Evolutionary conservation across 2,797 vertebrate species (phyloP).

Genomic region (Lepidocolaptes lacrymiger): DNA sequence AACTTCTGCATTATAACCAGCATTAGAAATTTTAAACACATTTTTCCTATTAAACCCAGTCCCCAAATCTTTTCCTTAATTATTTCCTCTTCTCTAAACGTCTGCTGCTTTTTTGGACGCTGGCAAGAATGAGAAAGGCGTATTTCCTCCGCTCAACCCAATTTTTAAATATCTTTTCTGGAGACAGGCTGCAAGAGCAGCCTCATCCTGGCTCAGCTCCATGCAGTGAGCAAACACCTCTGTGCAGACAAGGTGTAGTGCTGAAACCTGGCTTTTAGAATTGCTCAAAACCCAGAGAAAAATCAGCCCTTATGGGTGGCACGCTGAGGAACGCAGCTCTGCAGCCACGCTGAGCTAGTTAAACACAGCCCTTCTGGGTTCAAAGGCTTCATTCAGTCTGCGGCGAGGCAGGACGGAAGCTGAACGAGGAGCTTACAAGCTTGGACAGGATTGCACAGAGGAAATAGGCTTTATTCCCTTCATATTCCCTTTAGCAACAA

Average conservation of each 20-base stretch:
- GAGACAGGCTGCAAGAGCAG: neutral
- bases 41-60: neutral
- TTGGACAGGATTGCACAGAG: slow-evolving; percentile 1
- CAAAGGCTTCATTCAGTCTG: slow-evolving; percentile 29
- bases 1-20: neutral
- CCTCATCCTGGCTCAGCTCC: neutral
- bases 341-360: slow-evolving; percentile 31
- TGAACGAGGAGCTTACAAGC: slow-evolving; percentile 6
- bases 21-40: neutral
- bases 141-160: neutral
- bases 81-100: neutral
- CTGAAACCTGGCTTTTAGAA: neutral
- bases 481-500: slow-evolving; percentile 8
- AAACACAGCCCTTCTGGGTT: slow-evolving; percentile 16
- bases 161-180: neutral
- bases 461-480: slow-evolving; percentile 38
- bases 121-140: neutral
- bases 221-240: neutral
- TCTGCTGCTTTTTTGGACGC: neutral
- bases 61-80: neutral
- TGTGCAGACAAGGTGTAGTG: neutral
- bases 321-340: neutral
- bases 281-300: neutral
- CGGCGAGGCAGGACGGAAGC: slow-evolving; percentile 21
- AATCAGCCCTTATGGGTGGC: neutral